Conservation (phyloP, 2,888 invertebrate genomes). For the Sinhomidia bicolor region DNA sequence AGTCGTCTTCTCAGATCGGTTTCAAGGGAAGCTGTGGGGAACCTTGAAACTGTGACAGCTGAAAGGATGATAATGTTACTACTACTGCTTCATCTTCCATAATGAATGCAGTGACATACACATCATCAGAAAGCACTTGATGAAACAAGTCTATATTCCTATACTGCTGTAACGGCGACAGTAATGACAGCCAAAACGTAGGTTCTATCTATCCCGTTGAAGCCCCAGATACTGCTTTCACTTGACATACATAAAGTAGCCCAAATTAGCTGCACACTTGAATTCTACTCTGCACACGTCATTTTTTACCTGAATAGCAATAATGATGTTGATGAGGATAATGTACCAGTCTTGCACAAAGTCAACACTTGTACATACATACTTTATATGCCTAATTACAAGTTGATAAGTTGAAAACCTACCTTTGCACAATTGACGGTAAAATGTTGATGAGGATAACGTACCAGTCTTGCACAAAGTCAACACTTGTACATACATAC, state of each 20-base stretch:
- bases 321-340: too few species aligned
- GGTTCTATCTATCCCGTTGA: background rate
- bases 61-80: background rate
- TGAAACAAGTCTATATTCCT: background rate
- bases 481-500: too few species aligned
- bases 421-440: too few species aligned
- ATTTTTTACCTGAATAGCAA: background rate
- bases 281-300: constrained; percentile 4
- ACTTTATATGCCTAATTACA: too few species aligned
- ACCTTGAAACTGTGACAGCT: constrained; percentile 56
- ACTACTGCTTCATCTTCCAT: background rate
- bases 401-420: too few species aligned
- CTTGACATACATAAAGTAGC: constrained; percentile 48
- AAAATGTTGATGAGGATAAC: too few species aligned
- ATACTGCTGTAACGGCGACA: background rate
- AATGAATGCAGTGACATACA: constrained; percentile 39
- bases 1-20: background rate
- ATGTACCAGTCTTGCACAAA: too few species aligned
- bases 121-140: constrained; percentile 40
- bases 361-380: too few species aligned
- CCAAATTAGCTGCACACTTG: constrained; percentile 16
- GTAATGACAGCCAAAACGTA: background rate
- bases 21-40: constrained; percentile 11
- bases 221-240: background rate
- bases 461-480: too few species aligned